Evolutionary conservation across 2,797 vertebrate species (phyloP), one percentile per base, ranked within the genome.

Genomic region (Austrolebias charrua): DNA sequence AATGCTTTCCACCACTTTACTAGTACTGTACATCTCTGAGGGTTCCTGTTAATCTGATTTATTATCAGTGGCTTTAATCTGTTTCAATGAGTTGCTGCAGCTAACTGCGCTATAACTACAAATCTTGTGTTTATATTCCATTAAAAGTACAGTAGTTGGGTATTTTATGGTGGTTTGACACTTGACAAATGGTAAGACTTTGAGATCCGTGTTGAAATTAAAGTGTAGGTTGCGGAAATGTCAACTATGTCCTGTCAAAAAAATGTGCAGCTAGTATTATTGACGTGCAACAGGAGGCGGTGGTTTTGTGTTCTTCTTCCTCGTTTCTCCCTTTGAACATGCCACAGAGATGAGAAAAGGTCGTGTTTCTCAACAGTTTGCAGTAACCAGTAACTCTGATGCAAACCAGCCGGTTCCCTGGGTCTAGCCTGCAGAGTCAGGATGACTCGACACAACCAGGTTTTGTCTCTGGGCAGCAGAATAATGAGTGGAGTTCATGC

Each of bases 401-500:
- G 78, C 31, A 81, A 84, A 67, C 42, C 49, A 18, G 33, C 45
- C 4, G 63, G 62, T 85, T 85, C 81, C 70, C 71, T 48, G 14
- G 71, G 40, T 48, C 12, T 50, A 57, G 19, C 19, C 29, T 79
- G 86, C 81, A 78, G 63, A 85, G 64, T 92, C 89, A 92, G 71
- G 60, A 85, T 93, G 92, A 93, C 89, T 68, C 58, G 81, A 87
- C 91, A 90, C 43, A 91, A 90, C 60, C 65, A 29, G 54, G 67
- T 19, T 38, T 57, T 33, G 28, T 31, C 45, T 6, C n/a, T 43
- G 16, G 2, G 5, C 14, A 33, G 7, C 51, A 3, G 46, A 43
- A 62, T 2, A 0, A 1, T 18, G n/a, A 10, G 4, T 13, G 11
- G 6, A 38, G 9, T 11, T 15, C 11, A 15, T 47, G n/a, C 12